These are phyloP conservation scores for Ormyrus pomaceus DNA, from an alignment of 2,888 invertebrate species.

Conservation along the genomic window DNA sequence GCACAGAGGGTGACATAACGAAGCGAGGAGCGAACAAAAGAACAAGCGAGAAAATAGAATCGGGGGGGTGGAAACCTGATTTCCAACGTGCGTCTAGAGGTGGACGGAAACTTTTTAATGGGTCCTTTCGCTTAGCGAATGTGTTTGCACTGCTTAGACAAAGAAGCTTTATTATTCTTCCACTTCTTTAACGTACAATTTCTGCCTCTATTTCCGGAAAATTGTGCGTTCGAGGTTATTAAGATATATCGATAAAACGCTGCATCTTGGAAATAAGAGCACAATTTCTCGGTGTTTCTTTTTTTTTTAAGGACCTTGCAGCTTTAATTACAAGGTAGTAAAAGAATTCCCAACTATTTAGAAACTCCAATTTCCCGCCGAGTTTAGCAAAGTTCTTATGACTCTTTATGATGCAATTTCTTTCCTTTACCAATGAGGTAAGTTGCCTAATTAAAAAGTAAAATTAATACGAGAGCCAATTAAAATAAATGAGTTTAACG, in stretches of 20 bases:
- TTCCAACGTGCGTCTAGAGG: neutral
- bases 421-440: too few species aligned
- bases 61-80: neutral
- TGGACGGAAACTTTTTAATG: constrained; percentile 14
- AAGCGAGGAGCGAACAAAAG: constrained; percentile 20
- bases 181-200: neutral
- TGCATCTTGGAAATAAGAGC: too few species aligned
- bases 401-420: too few species aligned
- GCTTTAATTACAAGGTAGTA: neutral
- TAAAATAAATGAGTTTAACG: too few species aligned
- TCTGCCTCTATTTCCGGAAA: neutral
- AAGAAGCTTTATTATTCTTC: constrained; percentile 9
- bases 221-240: too few species aligned
- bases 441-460: too few species aligned
- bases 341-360: too few species aligned
- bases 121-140: neutral
- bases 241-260: too few species aligned
- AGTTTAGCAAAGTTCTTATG: too few species aligned
- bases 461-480: too few species aligned
- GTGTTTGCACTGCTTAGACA: constrained; percentile 12
- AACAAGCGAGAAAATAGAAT: neutral
- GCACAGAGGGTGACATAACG: constrained; percentile 28
- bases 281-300: too few species aligned
- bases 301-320: neutral
- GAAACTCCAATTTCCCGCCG: too few species aligned